phyloP scores from a whole-genome alignment of 1,140 invertebrate species.

The Drosophila ogumai region DNA sequence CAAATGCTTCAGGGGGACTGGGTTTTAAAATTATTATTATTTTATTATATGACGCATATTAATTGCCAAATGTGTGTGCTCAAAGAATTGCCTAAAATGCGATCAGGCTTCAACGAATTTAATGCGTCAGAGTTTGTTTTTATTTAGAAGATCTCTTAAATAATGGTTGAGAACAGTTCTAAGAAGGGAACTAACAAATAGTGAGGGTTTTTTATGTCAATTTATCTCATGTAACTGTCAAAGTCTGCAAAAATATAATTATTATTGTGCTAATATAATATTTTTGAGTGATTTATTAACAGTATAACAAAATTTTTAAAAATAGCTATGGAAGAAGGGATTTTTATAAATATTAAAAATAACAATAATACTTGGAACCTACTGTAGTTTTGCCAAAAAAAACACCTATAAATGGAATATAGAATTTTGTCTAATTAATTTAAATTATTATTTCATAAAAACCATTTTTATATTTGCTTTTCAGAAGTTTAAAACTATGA shows the following conservation, averaged over 20 bases:
- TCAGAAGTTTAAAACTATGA: no score
- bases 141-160: background rate
- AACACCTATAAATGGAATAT: no score
- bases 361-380: no score
- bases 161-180: background rate
- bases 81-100: background rate
- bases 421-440: no score
- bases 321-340: no score
- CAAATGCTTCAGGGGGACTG: conserved; percentile 17
- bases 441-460: no score
- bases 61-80: background rate
- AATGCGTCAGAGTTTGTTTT: conserved; percentile 11
- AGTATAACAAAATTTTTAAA: background rate
- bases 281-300: no score
- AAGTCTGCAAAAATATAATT: background rate
- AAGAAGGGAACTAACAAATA: background rate
- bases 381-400: no score
- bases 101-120: background rate
- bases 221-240: background rate
- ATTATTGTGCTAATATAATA: background rate
- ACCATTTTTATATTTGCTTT: no score
- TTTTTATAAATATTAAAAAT: no score
- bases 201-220: background rate
- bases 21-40: conserved; percentile 6
- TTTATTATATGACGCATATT: conserved; percentile 26